phyloP scores from a whole-genome alignment of 2,797 vertebrate species.

The Lacerta agilis region DNA sequence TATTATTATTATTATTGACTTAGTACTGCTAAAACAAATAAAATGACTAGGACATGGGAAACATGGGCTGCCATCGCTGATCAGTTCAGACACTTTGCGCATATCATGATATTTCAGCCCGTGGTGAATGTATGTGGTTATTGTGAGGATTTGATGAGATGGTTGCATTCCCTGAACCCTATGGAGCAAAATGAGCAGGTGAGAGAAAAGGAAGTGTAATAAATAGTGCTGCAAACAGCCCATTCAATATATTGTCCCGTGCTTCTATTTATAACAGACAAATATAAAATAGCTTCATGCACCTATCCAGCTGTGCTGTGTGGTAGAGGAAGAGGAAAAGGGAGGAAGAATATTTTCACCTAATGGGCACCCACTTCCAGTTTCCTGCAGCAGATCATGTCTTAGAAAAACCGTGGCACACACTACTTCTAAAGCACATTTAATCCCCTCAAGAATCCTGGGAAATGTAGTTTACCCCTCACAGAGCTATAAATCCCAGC shows the following conservation, averaged over 20 bases:
- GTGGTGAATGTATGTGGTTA: neutral
- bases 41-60: neutral
- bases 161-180: too few relatives aligned
- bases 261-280: neutral
- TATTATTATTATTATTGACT: too few relatives aligned
- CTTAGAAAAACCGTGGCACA: too few relatives aligned
- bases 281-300: neutral
- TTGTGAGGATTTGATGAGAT: neutral
- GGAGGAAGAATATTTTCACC: too few relatives aligned
- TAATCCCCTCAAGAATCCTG: too few relatives aligned
- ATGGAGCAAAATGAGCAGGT: too few relatives aligned
- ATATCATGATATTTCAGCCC: neutral
- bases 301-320: neutral
- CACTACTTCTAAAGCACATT: too few relatives aligned
- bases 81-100: too few relatives aligned
- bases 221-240: neutral
- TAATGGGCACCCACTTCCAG: too few relatives aligned
- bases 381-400: neutral
- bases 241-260: neutral
- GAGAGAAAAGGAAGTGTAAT: neutral
- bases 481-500: too few relatives aligned
- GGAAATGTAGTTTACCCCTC: too few relatives aligned
- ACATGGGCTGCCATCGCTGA: neutral
- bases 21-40: neutral
- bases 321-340: too few relatives aligned